Base-by-base conservation (phyloP, 2,113 vertebrate genomes). In the Ptilorrhoa leucosticta region DNA sequence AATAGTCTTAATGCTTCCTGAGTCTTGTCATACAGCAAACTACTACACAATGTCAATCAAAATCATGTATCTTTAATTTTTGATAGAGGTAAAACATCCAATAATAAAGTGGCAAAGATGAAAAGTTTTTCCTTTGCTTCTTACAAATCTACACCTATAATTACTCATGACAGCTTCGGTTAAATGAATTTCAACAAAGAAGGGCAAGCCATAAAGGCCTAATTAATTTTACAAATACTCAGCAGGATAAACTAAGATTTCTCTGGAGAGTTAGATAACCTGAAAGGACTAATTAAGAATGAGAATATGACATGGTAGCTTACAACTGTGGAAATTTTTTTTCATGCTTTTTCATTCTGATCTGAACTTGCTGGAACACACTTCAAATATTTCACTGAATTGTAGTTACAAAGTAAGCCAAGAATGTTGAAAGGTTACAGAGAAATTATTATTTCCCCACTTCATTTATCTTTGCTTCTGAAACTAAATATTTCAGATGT, bases 161-260 rank as follows among this genome's bases (percentile, higher is more conserved):
- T 95, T 94, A 94, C 90, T 81, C n/a, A 44, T 45, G 86, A 87
- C 61, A 94, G 58, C 54, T 85, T 77, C 10, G 7, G 73, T 84
- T 93, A 95, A 90, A 71, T 77, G 50, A 89, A 83, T 94, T 92
- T 87, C 70, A 73, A 72, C 28, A 87, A 85, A 93, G 50, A 79
- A 76, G 84, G 66, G 93, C 78, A 95, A 91, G 58, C 23, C 54
- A 93, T 54, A 65, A 90, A 91, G 18, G 65, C 42, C 40, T 85
- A 96, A 93, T 85, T 90, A 90, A 91, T 83, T 87, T 88, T 83
- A 94, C 63, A 96, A 85, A 94, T 63, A 64, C 87, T 89, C 89
- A 87, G 61, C 31, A 77, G 91, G 64, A 83, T 73, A 95, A 94
- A 86, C n/a, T 58, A 63, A 53, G 19, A 80, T 88, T 83, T 85